Conservation (phyloP, 2,113 vertebrate genomes). For the Bothrops jararaca region DNA sequence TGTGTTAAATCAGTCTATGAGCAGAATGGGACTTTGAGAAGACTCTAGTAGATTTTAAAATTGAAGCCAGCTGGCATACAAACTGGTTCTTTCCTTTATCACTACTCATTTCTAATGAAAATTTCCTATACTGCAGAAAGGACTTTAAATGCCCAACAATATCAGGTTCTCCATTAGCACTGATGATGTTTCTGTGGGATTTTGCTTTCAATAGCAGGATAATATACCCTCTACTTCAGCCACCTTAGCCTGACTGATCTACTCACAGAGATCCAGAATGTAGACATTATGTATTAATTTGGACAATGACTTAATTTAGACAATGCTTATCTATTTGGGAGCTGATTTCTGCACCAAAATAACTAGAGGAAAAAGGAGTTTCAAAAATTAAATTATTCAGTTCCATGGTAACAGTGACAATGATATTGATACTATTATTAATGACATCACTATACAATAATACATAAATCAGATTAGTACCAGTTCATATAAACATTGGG, state of each 20-base stretch:
- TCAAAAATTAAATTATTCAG: slow-evolving; percentile 4
- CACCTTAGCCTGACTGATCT: not conserved
- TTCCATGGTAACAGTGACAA: not conserved
- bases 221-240: not conserved
- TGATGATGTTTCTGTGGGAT: not conserved
- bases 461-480: slow-evolving; percentile 15
- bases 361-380: not conserved
- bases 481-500: not conserved
- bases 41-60: not conserved
- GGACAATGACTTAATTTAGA: slow-evolving; percentile 4
- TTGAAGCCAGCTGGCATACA: not conserved
- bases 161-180: not conserved
- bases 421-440: slow-evolving; percentile 20
- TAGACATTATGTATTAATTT: slow-evolving; percentile 4
- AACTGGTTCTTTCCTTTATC: not conserved
- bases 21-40: not conserved
- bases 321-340: not conserved
- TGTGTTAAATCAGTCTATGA: not conserved
- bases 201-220: not conserved
- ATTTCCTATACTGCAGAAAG: not conserved
- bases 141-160: not conserved
- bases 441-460: not conserved
- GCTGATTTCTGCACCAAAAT: not conserved
- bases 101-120: not conserved
- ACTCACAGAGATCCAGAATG: slow-evolving; percentile 1